phyloP scores from a whole-genome alignment of 35 echinoderm and acorn worm species.

The Diadema setosum region DNA sequence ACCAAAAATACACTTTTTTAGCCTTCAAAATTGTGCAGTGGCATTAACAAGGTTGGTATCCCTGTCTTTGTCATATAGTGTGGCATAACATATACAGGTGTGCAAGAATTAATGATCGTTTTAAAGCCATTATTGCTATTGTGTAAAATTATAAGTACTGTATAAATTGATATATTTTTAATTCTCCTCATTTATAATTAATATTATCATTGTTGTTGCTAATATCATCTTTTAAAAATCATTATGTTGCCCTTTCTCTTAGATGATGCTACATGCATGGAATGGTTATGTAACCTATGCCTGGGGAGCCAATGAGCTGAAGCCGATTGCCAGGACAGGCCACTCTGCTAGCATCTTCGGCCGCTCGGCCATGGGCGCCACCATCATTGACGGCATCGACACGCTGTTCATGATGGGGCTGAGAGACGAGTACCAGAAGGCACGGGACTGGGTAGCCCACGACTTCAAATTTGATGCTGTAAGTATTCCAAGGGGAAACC shows the following conservation, averaged over 20 bases:
- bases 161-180: no score
- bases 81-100: no score
- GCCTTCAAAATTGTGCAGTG: no score
- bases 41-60: no score
- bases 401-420: slow-evolving; percentile 96
- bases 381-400: slow-evolving; percentile 92
- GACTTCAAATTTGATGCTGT: slow-evolving; percentile 92
- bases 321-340: slow-evolving; percentile 77
- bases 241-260: neutral
- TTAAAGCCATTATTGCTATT: no score
- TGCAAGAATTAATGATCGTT: no score
- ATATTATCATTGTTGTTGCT: no score
- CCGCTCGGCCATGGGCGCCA: slow-evolving; percentile 79
- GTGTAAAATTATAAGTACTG: no score
- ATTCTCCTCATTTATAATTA: no score
- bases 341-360: slow-evolving; percentile 98
- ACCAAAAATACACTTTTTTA: no score
- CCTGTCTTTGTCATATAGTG: no score
- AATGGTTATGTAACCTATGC: slow-evolving; percentile 86
- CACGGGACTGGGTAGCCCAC: slow-evolving; percentile 70
- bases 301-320: slow-evolving; percentile 97
- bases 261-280: slow-evolving; percentile 99
- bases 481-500: slow-evolving; percentile 28
- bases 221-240: no score
- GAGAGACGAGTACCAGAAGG: slow-evolving; percentile 78